A percentile compares a stretch with the other conserved stretches of the same genome.
Evolutionary conservation across 2,888 invertebrate genomes (phyloP).

Genomic region (Andrena flavipes): DNA sequence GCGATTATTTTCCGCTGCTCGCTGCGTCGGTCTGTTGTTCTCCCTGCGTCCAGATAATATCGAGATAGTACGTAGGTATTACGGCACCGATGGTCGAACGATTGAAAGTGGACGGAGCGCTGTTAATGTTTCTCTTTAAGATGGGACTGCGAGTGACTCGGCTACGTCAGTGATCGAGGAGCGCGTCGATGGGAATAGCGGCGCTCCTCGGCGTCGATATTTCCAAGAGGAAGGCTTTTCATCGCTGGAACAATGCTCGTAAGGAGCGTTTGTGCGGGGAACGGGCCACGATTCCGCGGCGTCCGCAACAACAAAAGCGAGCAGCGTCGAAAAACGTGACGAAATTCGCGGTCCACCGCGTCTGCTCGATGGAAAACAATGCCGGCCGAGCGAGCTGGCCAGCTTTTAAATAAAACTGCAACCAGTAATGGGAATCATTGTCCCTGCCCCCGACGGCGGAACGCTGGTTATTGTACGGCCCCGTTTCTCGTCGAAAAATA

Average conservation of each 20-base stretch:
- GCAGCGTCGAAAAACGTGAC: slow-evolving; percentile 23
- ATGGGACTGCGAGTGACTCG: no score
- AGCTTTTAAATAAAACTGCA: slow-evolving; percentile 57
- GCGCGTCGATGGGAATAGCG: background rate
- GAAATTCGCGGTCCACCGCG: slow-evolving; percentile 49
- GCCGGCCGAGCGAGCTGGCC: background rate
- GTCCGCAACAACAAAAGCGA: slow-evolving; percentile 8
- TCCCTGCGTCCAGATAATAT: background rate
- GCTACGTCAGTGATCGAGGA: background rate
- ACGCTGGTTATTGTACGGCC: slow-evolving; percentile 30
- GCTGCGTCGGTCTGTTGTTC: background rate
- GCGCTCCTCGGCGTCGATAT: slow-evolving; percentile 6
- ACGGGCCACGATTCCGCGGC: slow-evolving; percentile 4
- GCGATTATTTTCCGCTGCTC: background rate
- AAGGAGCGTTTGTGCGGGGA: slow-evolving; percentile 36
- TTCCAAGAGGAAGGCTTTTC: slow-evolving; percentile 36
- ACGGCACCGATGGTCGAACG: no score
- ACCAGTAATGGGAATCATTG: slow-evolving; percentile 60
- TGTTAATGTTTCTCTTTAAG: no score
- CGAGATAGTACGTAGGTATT: no score
- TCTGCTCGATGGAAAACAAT: slow-evolving; percentile 45
- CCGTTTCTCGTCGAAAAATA: slow-evolving; percentile 20
- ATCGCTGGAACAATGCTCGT: slow-evolving; percentile 46
- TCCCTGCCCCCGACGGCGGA: slow-evolving; percentile 18
- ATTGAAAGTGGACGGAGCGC: no score